A percentile compares a stretch with the other conserved stretches of the same genome.
These are phyloP conservation scores for Augochlora pura DNA, from an alignment of 1,140 invertebrate species.

Conservation along the genomic window DNA sequence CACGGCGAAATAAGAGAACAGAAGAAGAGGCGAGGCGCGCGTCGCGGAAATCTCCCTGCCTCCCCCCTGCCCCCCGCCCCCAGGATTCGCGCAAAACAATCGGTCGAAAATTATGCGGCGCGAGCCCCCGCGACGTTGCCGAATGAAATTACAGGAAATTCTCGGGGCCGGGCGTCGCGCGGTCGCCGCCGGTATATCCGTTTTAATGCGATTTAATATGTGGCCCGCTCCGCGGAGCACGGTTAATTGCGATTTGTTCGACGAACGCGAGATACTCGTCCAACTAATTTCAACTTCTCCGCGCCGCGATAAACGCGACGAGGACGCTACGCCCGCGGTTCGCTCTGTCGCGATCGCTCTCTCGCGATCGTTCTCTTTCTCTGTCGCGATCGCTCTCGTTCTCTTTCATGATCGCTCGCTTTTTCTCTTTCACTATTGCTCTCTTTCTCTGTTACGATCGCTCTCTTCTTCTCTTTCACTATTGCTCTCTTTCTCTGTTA, in stretches of 20 bases:
- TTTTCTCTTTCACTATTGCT: too few relatives aligned
- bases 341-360: too few relatives aligned
- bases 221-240: constrained; percentile 24
- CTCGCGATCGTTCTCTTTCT: too few relatives aligned
- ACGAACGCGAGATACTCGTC: constrained; percentile 49
- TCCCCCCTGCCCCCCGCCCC: too few relatives aligned
- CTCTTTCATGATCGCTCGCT: too few relatives aligned
- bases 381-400: too few relatives aligned
- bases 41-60: too few relatives aligned
- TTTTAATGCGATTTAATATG: constrained; percentile 60
- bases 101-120: constrained; percentile 3
- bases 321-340: background rate
- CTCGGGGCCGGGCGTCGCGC: constrained; percentile 13
- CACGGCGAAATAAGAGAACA: background rate
- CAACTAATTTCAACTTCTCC: constrained; percentile 49
- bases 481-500: too few relatives aligned
- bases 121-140: background rate
- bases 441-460: too few relatives aligned
- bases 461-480: too few relatives aligned
- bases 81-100: constrained; percentile 1
- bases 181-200: constrained; percentile 17
- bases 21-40: background rate
- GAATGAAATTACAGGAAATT: constrained; percentile 43
- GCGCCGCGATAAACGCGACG: constrained; percentile 22
- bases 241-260: constrained; percentile 62